Percentiles rank a stretch among this genome's conserved stretches.
Evolutionary conservation across 2,888 invertebrate species (phyloP).

Genomic region (Rotaria sp.): DNA sequence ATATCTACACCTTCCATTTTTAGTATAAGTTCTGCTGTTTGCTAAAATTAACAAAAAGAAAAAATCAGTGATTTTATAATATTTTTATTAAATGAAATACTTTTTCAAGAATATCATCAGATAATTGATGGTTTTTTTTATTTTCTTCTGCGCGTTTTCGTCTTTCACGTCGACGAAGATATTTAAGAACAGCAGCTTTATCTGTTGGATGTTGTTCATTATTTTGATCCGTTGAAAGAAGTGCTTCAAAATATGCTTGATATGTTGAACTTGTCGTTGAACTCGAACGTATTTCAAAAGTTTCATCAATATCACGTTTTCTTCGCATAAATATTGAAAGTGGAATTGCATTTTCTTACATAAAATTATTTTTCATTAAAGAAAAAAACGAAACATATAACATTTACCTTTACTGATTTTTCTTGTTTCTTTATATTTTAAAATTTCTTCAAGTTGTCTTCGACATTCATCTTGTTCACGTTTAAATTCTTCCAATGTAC

Average conservation of each 20-base stretch:
- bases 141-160: slow-evolving; percentile 35
- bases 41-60: background rate
- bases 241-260: slow-evolving; percentile 11
- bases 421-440: background rate
- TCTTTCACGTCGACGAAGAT: slow-evolving; percentile 37
- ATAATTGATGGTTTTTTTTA: slow-evolving; percentile 18
- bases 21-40: slow-evolving; percentile 33
- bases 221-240: background rate
- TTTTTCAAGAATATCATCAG: slow-evolving; percentile 22
- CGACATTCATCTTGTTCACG: slow-evolving; percentile 35
- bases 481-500: slow-evolving; percentile 33
- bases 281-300: background rate
- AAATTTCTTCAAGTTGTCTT: slow-evolving; percentile 31
- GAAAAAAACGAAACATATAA: no score
- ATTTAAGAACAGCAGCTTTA: slow-evolving; percentile 35
- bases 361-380: background rate
- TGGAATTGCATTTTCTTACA: slow-evolving; percentile 33
- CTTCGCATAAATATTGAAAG: slow-evolving; percentile 32
- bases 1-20: slow-evolving; percentile 34
- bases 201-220: background rate
- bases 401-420: slow-evolving; percentile 32
- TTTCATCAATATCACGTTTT: background rate
- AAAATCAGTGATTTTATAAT: background rate
- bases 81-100: background rate
- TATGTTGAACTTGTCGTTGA: background rate